Conservation (phyloP, 2,113 vertebrate genomes). For the Poicephalus meyeri region DNA sequence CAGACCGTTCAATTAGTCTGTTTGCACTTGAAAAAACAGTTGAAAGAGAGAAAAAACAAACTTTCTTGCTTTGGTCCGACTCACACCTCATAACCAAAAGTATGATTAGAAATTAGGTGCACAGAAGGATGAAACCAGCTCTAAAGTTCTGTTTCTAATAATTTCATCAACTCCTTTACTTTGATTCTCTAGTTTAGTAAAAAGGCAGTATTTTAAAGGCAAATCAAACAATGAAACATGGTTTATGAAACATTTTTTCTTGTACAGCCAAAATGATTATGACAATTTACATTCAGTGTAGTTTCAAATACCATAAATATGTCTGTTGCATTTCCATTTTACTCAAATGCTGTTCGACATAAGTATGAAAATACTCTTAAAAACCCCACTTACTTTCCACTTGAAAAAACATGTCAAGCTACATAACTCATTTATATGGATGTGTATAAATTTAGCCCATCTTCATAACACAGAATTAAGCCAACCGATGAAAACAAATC, state of each 20-base stretch:
- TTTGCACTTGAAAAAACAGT: background rate
- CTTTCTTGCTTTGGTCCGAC: background rate
- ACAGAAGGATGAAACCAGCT: background rate
- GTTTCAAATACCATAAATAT: background rate
- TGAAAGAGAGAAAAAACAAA: conserved; percentile 23
- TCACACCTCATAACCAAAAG: background rate
- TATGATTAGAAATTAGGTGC: background rate
- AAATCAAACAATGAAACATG: background rate
- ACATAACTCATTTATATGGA: background rate
- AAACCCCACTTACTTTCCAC: background rate
- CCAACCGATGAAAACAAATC: background rate
- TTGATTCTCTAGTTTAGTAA: background rate
- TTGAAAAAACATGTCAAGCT: background rate
- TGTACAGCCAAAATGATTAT: background rate
- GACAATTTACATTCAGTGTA: background rate
- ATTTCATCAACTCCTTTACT: background rate
- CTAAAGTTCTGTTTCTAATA: background rate
- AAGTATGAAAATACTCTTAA: background rate
- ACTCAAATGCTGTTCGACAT: background rate
- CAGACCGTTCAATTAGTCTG: background rate
- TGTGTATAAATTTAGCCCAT: background rate
- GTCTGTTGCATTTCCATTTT: background rate
- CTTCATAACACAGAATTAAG: background rate
- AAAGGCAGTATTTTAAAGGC: background rate
- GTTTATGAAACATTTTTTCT: background rate